Evolutionary conservation across 1,140 invertebrate genomes (phyloP), one percentile per base, ranked within the genome.

Genomic region (Diorhabda carinulata): DNA sequence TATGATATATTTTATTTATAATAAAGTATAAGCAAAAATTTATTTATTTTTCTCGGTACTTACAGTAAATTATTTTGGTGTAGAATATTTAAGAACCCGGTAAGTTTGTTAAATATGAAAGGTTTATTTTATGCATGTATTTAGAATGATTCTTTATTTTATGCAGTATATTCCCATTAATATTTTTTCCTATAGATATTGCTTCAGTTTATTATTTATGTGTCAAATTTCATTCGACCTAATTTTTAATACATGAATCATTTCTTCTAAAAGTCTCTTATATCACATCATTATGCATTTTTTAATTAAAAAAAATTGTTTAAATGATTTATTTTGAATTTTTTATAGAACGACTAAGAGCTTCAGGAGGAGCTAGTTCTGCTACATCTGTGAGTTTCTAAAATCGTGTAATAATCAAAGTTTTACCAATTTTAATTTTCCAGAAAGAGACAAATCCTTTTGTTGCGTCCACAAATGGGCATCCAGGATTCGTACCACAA

Each of bases 401-500:
- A 57, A 25, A 25, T 25, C 25, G 25, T 25, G 25, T 25, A 25
- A 25, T 25, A 25, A 1, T 25, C 1, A 25, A 25, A 25, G 25
- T 25, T 25, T 4, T 52, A n/a, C n/a, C 69, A 70, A 45, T 74
- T 73, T 71, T 74, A 72, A 70, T 72, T 10, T 82, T 83, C 43
- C 76, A 88, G 86, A 90, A 90, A 84, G 88, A 88, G 79, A 86
- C 86, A 70, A 93, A 88, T 80, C 95, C 96, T 52, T 98, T 98
- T 82, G 85, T 95, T 52, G 88, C 91, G 74, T 92, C 93, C 62
- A 86, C 91, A 67, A 94, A 95, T 87, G 94, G 95, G 40, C 94
- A 98, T 84, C 93, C 95, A 56, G 90, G 90, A 70, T 98, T 98
- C 82, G 91, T 92, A 73, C 96, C 96, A 25, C 94, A 97, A 77